phyloP scores from a whole-genome alignment of 2,797 vertebrate genomes.

The Psittacula derbiana region DNA sequence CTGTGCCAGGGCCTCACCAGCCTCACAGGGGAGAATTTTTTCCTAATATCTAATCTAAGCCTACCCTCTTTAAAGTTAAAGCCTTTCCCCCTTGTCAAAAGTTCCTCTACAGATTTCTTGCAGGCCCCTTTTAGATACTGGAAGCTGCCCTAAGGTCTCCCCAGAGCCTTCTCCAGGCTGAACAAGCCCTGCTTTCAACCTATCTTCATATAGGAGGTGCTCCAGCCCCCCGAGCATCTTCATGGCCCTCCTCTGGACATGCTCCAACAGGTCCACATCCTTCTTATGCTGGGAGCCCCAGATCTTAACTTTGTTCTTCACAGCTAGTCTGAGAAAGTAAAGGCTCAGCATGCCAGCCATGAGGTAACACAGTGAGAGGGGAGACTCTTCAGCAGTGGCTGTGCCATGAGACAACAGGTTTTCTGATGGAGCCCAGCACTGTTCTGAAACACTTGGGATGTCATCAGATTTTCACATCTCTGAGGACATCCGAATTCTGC shows the following conservation, averaged over 20 bases:
- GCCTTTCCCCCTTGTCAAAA: background rate
- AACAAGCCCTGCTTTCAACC: background rate
- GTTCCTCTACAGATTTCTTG: background rate
- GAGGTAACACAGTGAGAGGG: background rate
- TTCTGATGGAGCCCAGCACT: background rate
- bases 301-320: background rate
- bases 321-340: background rate
- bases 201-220: background rate
- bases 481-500: background rate
- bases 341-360: fast-evolving
- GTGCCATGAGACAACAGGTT: background rate
- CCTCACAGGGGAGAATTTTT: background rate
- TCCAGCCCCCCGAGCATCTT: background rate
- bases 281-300: background rate
- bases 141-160: background rate
- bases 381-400: background rate
- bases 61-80: background rate
- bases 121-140: background rate
- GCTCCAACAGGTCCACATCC: background rate
- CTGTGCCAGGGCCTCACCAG: background rate
- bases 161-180: background rate
- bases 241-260: background rate
- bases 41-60: background rate
- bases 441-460: background rate
- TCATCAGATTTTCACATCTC: background rate